Evolutionary conservation across 2,113 vertebrate genomes (phyloP).

Genomic region (Sinocyclocheilus grahami): DNA sequence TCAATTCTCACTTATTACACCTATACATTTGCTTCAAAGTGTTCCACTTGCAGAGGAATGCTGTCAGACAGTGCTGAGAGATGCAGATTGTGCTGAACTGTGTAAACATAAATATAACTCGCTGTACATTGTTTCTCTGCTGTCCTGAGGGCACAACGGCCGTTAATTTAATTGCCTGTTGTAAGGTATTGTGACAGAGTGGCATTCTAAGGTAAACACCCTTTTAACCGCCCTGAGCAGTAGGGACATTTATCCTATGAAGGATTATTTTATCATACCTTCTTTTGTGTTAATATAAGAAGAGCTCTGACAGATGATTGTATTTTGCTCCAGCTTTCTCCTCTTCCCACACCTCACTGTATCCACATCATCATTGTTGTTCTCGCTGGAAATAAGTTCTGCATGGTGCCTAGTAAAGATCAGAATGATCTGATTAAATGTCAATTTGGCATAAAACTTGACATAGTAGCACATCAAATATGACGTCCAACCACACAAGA

Average conservation of each 20-base stretch:
- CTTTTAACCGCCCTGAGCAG: neutral
- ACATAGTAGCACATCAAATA: neutral
- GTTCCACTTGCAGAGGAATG: constrained; percentile 28
- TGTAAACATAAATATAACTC: neutral
- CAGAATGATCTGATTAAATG: neutral
- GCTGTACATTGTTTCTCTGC: neutral
- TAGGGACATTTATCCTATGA: neutral
- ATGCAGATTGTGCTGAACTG: neutral
- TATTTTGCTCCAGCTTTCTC: constrained; percentile 64
- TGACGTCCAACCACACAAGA: neutral
- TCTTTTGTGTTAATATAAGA: constrained; percentile 42
- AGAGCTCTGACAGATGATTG: constrained; percentile 37
- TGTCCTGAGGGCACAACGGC: neutral
- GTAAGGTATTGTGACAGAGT: constrained; percentile 11
- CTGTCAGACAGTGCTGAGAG: constrained; percentile 15
- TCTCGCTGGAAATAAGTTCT: constrained; percentile 49
- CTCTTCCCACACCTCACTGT: constrained; percentile 69
- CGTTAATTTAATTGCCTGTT: neutral
- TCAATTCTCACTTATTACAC: neutral
- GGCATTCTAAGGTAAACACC: neutral
- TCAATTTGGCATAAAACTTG: neutral
- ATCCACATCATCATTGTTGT: constrained; percentile 69
- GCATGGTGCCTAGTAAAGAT: constrained; percentile 66
- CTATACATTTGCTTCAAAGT: neutral
- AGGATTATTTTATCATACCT: constrained; percentile 59